phyloP scores from a whole-genome alignment of 2,797 vertebrate species.

The Halcyon smyrnensis region DNA sequence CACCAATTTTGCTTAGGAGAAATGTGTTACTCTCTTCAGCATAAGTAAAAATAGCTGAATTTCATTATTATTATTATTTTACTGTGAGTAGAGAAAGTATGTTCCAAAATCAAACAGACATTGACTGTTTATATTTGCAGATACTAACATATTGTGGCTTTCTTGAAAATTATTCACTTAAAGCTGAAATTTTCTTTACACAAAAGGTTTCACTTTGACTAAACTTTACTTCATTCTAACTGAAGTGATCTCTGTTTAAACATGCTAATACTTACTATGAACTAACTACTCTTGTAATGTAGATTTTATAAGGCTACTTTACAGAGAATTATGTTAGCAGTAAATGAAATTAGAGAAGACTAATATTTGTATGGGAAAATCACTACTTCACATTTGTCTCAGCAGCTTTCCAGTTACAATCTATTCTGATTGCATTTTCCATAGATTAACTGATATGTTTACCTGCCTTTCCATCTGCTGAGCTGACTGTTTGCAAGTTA shows the following conservation, averaged over 20 bases:
- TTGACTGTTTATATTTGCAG: background rate
- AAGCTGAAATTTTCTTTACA: background rate
- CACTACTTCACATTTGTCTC: background rate
- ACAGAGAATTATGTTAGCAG: background rate
- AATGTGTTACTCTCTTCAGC: background rate
- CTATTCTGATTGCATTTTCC: background rate
- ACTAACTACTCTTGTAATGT: background rate
- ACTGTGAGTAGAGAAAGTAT: background rate
- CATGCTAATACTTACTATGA: background rate
- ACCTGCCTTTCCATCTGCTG: conserved; percentile 17
- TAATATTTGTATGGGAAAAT: background rate
- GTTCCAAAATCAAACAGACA: background rate
- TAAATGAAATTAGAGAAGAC: background rate
- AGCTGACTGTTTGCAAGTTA: background rate
- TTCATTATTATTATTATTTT: background rate
- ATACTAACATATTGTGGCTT: background rate
- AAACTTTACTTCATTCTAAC: rapidly evolving
- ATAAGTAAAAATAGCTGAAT: background rate
- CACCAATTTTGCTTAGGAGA: background rate
- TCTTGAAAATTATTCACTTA: background rate
- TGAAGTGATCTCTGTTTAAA: background rate
- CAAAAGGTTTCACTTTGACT: background rate
- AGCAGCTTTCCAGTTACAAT: background rate
- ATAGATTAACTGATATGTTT: background rate
- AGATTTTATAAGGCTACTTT: background rate